These are phyloP conservation scores for Metopia argyrocephala DNA, from an alignment of 2,888 invertebrate genomes.

Conservation along the genomic window DNA sequence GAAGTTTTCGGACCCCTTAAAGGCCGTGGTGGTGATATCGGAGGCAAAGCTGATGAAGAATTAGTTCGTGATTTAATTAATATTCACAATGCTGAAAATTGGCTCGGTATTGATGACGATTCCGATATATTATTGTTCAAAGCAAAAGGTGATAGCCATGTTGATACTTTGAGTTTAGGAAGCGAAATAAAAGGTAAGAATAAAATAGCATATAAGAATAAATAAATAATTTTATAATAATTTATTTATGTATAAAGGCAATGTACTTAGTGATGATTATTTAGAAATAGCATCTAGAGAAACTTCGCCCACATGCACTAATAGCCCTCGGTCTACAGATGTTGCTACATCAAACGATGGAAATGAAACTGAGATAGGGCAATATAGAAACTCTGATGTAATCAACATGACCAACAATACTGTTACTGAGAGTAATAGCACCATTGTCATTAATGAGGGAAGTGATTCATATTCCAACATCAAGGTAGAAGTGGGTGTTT, in stretches of 20 bases:
- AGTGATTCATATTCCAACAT: conserved; percentile 42
- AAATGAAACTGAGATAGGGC: conserved; percentile 39
- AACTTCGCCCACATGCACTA: conserved; percentile 84
- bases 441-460: conserved; percentile 15
- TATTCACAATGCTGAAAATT: conserved; percentile 96
- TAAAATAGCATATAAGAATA: background rate
- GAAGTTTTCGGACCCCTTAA: conserved; percentile 95
- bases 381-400: conserved; percentile 15
- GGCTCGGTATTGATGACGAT: conserved; percentile 94
- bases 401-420: conserved; percentile 1
- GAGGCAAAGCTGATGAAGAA: conserved; percentile 93
- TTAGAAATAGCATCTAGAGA: conserved; percentile 84
- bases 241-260: conserved; percentile 62
- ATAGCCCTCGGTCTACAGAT: conserved; percentile 78
- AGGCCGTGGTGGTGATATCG: conserved; percentile 92
- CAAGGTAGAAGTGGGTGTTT: conserved; percentile 64
- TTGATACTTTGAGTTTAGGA: conserved; percentile 78
- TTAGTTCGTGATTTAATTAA: conserved; percentile 92
- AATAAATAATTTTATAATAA: background rate
- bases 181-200: conserved; percentile 59
- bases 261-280: conserved; percentile 81
- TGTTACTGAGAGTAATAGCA: background rate
- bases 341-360: conserved; percentile 76
- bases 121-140: conserved; percentile 90
- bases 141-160: conserved; percentile 83